Base-by-base conservation (phyloP, 2,888 invertebrate genomes). In the Tortrix viridana region DNA sequence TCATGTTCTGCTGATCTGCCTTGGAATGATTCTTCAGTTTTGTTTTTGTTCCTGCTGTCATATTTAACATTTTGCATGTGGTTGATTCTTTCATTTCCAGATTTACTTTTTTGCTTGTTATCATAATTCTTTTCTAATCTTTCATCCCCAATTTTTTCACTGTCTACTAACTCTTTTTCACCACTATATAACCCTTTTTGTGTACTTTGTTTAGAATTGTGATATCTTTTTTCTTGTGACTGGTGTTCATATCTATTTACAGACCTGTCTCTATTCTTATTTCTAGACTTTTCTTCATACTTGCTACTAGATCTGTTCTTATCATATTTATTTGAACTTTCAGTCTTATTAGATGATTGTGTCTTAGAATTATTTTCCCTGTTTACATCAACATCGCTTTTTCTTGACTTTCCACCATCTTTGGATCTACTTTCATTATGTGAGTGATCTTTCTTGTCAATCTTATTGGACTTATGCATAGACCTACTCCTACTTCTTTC, bases 121-220 rank as follows among this genome's bases (percentile, higher is more conserved):
- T 48, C 46, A 46, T 53, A n/a, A 19, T 89, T 81, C 86, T 75
- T 74, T 84, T 79, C 71, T 81, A 71, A 67, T 41, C 16, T 14
- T 16, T 16, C 41, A 82, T 82, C 70, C 80, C 76, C 70, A 79
- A 72, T 68, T 80, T 83, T 71, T 86, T 81, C 65, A 70, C 50
- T 65, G 22, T 74, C 68, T 62, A 55, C 44, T 23, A 60, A 48
- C n/a, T 50, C 46, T 43, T 38, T 53, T 14, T 55, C 60, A 18
- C 32, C 32, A 12, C 16, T 32, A 16, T 53, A 18, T 2, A 19
- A 22, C 9, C 48, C 41, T 53, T 58, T 57, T 22, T 41, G 47
- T 52, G 46, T 26, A 9, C 14, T 18, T 56, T 46, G 18, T 46
- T 23, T 62, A 16, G 23, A 9, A 48, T 54, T 19, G 43, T 16